Conservation (phyloP, 2,113 vertebrate species). For the Pelmatolapia mariae region DNA sequence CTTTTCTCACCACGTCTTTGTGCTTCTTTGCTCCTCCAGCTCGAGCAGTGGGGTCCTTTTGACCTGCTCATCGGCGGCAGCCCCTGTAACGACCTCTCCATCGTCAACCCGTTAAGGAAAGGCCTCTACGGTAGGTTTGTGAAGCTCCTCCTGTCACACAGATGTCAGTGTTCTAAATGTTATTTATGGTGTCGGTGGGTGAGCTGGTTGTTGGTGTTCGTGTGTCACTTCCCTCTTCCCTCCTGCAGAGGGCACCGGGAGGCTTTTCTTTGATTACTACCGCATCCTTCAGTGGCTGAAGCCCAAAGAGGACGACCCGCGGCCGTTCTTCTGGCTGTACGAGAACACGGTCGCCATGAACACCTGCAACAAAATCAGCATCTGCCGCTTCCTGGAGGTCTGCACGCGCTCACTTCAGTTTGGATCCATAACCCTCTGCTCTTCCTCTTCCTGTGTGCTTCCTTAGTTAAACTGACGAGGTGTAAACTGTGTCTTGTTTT, state of each 20-base stretch:
- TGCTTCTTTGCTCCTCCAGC: slow-evolving; percentile 45
- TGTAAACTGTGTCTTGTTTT: background rate
- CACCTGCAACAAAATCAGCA: slow-evolving; percentile 82
- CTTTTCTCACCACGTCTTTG: background rate
- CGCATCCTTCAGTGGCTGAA: slow-evolving; percentile 84
- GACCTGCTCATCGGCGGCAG: slow-evolving; percentile 93
- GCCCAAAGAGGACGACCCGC: slow-evolving; percentile 80
- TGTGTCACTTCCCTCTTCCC: background rate
- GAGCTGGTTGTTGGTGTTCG: rapidly evolving
- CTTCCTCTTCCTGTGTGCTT: background rate
- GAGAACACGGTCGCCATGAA: slow-evolving; percentile 94
- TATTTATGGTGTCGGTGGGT: background rate
- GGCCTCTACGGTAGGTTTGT: slow-evolving; percentile 81
- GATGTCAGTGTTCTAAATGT: rapidly evolving
- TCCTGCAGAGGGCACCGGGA: slow-evolving; percentile 82
- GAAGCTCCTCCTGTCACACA: rapidly evolving
- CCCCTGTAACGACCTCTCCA: slow-evolving; percentile 88
- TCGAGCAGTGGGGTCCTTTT: slow-evolving; percentile 88
- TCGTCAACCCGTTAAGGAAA: slow-evolving; percentile 84
- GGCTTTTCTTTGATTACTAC: slow-evolving; percentile 92
- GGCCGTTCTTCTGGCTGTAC: slow-evolving; percentile 94
- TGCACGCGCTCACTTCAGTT: background rate
- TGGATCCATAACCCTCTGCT: rapidly evolving
- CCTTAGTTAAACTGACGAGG: background rate
- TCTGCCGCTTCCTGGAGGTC: slow-evolving; percentile 93